A percentile compares a stretch with the other conserved stretches of the same genome.
Evolutionary conservation across 2,888 invertebrate species (phyloP).

Genomic region (Bembecia ichneumoniformis): DNA sequence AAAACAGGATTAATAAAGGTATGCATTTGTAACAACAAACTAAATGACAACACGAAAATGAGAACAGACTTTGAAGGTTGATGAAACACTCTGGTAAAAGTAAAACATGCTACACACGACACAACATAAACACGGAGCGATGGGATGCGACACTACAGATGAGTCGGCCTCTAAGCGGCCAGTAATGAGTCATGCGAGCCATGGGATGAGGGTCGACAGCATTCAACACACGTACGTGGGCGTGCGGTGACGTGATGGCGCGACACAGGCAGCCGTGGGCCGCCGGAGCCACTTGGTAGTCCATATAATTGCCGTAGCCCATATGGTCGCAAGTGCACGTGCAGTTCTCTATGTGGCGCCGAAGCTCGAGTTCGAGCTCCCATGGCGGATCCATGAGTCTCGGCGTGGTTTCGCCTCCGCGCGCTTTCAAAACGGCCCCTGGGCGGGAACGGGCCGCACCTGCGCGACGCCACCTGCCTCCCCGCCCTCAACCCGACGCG

Average conservation of each 20-base stretch:
- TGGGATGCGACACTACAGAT: constrained; percentile 27
- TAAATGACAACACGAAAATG: background rate
- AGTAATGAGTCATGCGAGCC: constrained; percentile 34
- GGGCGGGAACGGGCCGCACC: constrained; percentile 53
- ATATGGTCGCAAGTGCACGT: constrained; percentile 94
- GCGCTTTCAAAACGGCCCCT: constrained; percentile 44
- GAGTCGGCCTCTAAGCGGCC: constrained; percentile 35
- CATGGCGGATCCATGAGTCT: constrained; percentile 68
- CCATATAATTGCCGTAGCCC: constrained; percentile 93
- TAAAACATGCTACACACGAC: constrained; percentile 4
- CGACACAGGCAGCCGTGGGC: constrained; percentile 66
- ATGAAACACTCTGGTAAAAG: too few species aligned
- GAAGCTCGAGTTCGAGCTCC: constrained; percentile 86
- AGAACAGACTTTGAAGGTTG: background rate
- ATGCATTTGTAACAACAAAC: background rate
- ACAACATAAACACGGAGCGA: constrained; percentile 2
- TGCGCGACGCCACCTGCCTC: constrained; percentile 59
- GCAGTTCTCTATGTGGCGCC: constrained; percentile 90
- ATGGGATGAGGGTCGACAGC: background rate
- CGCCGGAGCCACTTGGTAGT: constrained; percentile 82
- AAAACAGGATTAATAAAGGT: background rate
- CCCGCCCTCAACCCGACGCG: constrained; percentile 48
- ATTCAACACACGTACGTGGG: constrained; percentile 52
- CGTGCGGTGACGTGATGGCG: constrained; percentile 68
- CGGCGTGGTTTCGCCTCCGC: constrained; percentile 49